Base-by-base conservation (phyloP, 2,113 vertebrate genomes). In the Pimephales promelas region DNA sequence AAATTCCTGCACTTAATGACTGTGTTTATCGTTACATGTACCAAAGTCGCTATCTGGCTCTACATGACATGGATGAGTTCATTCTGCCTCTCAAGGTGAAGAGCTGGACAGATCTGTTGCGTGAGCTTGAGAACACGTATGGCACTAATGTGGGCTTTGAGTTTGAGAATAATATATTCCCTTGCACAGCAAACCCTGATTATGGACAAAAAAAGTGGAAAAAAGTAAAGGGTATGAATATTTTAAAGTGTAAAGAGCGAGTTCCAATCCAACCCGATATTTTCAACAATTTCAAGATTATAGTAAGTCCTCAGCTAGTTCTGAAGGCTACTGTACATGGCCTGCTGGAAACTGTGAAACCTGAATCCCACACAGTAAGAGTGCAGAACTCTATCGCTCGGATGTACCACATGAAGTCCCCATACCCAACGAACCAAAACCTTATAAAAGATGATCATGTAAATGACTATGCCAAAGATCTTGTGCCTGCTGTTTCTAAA, bases 51-150 rank as follows among this genome's bases (percentile, higher is more conserved):
- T 93, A 92, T 22, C 26, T 94, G 59, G 87, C 91, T 61, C 84
- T 95, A 66, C 93, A 92, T 1, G 95, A 95, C 79, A 28, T 91
- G 0, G 94, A 95, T 49, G 94, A 95, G 90, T 87, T 93, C 71
- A 94, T 95, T 31, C 86, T 94, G 59, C 92, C 93, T 3, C 66
- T 89, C 61, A 59, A 86, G 3, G 74, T 91, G 64, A 18, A 77
- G 5, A 85, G 90, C 79, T 95, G 94, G 94, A 88, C 40, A 57
- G 85, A 92, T 45, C 82, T 94, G 86, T 84, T 94, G 83, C 88
- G 54, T 4, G 78, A 85, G 10, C 89, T 95, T 78, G 89, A 93
- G 70, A 7, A 75, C 0, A 62, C 86, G 54, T 82, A 92, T 22
- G 87, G 88, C 1, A 4, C 28, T 0, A 13, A 71, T 3, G n/a